Percentiles rank a stretch among this genome's conserved stretches.
Evolutionary conservation across 2,113 vertebrate genomes (phyloP).

Genomic region (Erythrocercus mccallii): DNA sequence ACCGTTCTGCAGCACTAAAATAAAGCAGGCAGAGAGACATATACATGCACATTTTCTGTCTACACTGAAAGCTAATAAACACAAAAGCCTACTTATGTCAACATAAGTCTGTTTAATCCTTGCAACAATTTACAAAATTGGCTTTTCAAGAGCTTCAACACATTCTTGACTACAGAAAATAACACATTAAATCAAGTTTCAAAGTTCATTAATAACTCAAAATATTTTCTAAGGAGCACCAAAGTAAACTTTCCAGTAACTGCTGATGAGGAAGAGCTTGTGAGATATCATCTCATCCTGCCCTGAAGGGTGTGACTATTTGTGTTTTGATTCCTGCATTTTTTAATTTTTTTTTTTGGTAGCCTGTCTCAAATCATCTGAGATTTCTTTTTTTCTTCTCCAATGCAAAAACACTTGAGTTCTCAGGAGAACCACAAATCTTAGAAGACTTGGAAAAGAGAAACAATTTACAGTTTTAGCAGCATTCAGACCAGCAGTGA

Average conservation of each 20-base stretch:
- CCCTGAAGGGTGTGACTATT: neutral
- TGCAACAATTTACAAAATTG: neutral
- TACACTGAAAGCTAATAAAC: neutral
- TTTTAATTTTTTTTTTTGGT: neutral
- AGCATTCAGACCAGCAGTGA: neutral
- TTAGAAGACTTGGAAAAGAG: neutral
- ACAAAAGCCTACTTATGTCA: neutral
- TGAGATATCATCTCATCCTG: neutral
- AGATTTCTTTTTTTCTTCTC: neutral
- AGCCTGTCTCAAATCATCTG: neutral
- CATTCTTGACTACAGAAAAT: neutral
- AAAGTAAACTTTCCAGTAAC: neutral
- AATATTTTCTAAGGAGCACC: neutral
- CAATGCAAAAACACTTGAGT: neutral
- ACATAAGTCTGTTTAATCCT: neutral
- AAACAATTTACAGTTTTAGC: neutral
- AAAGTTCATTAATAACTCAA: neutral
- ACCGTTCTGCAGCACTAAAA: neutral
- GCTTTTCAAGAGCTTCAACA: neutral
- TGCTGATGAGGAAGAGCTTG: neutral
- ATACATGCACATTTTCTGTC: neutral
- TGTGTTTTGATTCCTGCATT: neutral
- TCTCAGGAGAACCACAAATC: neutral
- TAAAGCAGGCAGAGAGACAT: neutral
- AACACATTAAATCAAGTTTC: neutral